Base-by-base conservation (phyloP, 2,888 invertebrate genomes). In the Chymomyza fuscimana region DNA sequence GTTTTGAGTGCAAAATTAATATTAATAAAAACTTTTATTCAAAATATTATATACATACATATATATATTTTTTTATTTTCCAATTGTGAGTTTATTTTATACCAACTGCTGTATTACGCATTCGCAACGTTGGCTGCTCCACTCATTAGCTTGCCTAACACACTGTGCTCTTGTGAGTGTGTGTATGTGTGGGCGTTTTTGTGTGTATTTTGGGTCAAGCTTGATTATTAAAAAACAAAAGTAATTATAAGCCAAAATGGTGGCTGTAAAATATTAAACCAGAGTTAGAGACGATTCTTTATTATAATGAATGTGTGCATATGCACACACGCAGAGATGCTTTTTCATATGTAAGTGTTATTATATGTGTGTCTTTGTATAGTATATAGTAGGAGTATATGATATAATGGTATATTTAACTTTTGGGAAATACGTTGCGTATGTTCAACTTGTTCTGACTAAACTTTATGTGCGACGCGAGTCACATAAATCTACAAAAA, bases 201-300 rank as follows among this genome's bases (percentile, higher is more conserved):
- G 61, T 29, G 29, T 52, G 64, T 67, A 50, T 70, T n/a, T 32
- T 68, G 82, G 86, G 86, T 84, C 80, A 77, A 72, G 82, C 76
- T 75, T 82, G 85, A 82, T 82, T 86, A 84, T 84, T 84, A 86
- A 84, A 83, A 84, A 84, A 86, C 85, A 86, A 84, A 84, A 84
- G 86, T 81, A 84, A 84, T 84, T 84, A 84, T 78, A 79, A 69
- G 64, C 72, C 66, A 79, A 36, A 69, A 74, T 72, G 79, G 71
- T 72, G 84, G 80, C 65, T 69, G 67, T 65, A 66, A 74, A 81
- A 84, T 74, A 80, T 79, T 73, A 46, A 46, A 46, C 12, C 12
- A 46, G 6, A 46, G 40, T 46, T 12, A 46, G 40, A 46, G 12
- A 46, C 40, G 40, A 46, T 46, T 46, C 40, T 46, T 12, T 46